These are phyloP conservation scores for Sarcophaga variegata DNA, from an alignment of 2,888 invertebrate species.

Conservation along the genomic window DNA sequence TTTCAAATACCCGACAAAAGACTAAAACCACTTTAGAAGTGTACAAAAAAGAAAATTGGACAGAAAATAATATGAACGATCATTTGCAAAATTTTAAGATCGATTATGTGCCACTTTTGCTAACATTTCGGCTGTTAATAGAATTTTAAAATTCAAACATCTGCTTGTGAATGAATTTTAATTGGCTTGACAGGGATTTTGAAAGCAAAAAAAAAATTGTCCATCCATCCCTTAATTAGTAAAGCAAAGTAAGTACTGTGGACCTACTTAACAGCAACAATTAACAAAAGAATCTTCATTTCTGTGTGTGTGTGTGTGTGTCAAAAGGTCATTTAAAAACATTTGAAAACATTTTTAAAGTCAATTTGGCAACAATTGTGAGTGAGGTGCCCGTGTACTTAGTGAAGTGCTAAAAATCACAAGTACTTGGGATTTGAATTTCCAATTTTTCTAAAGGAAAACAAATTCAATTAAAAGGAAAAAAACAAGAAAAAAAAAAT, in stretches of 20 bases:
- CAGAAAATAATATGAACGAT: constrained; percentile 35
- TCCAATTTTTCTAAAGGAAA: neutral
- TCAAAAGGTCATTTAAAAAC: constrained; percentile 49
- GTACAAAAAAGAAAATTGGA: too few species aligned
- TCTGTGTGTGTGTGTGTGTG: neutral
- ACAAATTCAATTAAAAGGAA: constrained; percentile 30
- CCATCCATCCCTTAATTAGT: constrained; percentile 18
- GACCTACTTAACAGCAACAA: constrained; percentile 5
- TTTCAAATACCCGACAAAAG: too few species aligned
- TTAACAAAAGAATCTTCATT: constrained; percentile 21
- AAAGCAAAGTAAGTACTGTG: neutral
- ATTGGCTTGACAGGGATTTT: constrained; percentile 53
- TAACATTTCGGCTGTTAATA: neutral
- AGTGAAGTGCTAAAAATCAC: constrained; percentile 60
- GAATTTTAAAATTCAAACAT: constrained; percentile 37
- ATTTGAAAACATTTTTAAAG: constrained; percentile 57
- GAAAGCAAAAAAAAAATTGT: neutral
- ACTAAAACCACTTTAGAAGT: too few species aligned
- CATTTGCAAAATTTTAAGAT: constrained; percentile 43
- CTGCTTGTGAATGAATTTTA: constrained; percentile 55
- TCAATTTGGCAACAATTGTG: constrained; percentile 48
- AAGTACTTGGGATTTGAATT: constrained; percentile 43
- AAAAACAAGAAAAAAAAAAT: neutral
- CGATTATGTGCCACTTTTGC: constrained; percentile 45
- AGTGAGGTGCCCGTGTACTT: neutral